phyloP scores from a whole-genome alignment of 2,113 vertebrate genomes.

The Electrona antarctica region DNA sequence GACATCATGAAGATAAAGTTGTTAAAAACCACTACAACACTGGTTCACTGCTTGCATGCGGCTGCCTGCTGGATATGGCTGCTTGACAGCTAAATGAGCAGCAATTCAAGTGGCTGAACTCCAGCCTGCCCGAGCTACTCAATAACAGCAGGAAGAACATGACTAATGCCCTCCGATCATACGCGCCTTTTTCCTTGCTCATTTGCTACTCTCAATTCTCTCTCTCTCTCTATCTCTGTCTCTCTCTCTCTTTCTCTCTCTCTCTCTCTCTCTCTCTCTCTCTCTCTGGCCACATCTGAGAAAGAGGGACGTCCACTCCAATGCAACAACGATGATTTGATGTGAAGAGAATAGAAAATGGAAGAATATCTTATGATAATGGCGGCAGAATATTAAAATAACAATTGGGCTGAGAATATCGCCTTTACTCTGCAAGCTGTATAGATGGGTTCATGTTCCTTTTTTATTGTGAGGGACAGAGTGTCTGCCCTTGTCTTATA shows the following conservation, averaged over 20 bases:
- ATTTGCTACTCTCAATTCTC: constrained; percentile 1
- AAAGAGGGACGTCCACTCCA: neutral
- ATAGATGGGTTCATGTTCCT: too few relatives aligned
- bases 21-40: constrained; percentile 17
- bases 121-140: constrained; percentile 39
- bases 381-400: neutral
- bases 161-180: constrained; percentile 55
- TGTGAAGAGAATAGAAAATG: neutral
- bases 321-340: neutral
- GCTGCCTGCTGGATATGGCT: constrained; percentile 27
- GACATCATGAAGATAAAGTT: constrained; percentile 21
- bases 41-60: constrained; percentile 18
- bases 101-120: constrained; percentile 49
- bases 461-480: too few relatives aligned
- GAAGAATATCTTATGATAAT: neutral
- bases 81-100: constrained; percentile 62
- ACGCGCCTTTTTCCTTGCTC: neutral
- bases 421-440: too few relatives aligned
- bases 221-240: neutral
- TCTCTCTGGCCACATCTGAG: neutral
- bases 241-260: neutral
- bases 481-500: neutral
- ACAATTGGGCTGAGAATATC: neutral
- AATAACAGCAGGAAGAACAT: constrained; percentile 61
- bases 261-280: neutral